Evolutionary conservation across 2,797 vertebrate genomes (phyloP), one percentile per base, ranked within the genome.

Genomic region (Syngnathus rostellatus): DNA sequence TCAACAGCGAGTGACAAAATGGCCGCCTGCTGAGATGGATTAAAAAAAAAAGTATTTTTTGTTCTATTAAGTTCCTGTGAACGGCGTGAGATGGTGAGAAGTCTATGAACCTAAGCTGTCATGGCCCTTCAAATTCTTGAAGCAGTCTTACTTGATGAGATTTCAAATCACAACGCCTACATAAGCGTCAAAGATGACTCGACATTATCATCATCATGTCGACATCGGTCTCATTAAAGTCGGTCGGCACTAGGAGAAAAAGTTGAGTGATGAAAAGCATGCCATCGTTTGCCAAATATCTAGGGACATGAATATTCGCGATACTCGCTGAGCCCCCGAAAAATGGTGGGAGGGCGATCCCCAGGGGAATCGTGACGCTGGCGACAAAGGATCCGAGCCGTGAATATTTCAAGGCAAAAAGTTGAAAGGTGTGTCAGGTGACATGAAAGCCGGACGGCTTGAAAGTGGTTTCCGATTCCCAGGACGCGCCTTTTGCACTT

Each of bases 341-440:
- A 67, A 78, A 65, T 63, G 50, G 53, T 25, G 55, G 68, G 61
- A 67, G 65, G 65, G 10, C 60, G 73, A 55, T 1, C n/a, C 37
- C 40, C 14, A 1, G 39, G 76, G 73, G 80, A 72, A 73, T 77
- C 72, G 70, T 65, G 55, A 69, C 48, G 69, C 68, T 68, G 64
- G 76, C 48, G 72, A 84, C 77, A 84, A 78, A 79, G 58, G 67
- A 72, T 67, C 65, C 16, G 16, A 65, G 62, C 73, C 65, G 75
- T 85, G 71, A 83, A 85, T 85, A 83, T 80, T 85, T 81, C 71
- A 83, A 75, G 68, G 80, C 81, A 66, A 83, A 78, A 78, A 74
- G 74, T 83, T 57, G 64, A 80, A 79, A 78, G 72, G 68, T 76
- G 75, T 77, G 68, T 68, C 70, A 61, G 74, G 54, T 68, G 58